Base-by-base conservation (phyloP, 1,140 invertebrate genomes). In the Oreohelix idahoensis region DNA sequence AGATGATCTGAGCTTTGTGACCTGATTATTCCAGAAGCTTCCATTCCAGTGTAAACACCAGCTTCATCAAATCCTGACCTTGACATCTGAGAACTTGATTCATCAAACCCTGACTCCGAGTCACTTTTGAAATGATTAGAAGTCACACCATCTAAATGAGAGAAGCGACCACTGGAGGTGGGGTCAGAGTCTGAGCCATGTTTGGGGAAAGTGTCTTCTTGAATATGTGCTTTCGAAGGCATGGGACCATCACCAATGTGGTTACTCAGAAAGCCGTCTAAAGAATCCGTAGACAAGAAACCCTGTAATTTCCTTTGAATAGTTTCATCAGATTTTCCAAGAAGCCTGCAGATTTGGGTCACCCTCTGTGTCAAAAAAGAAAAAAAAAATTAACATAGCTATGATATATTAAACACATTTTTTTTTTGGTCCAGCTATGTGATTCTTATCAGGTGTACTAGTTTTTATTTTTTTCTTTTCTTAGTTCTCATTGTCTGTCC, bases 31-130 rank as follows among this genome's bases (percentile, higher is more conserved):
- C 86, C 80, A 69, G 86, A 88, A 4, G 86, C 78, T 45, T 87
- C 88, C 79, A 89, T 81, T 23, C 70, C 79, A 35, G 13, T 15
- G 66, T 45, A 86, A 23, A 93, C 80, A 84, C 88, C 76, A 85
- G 88, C 85, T 75, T 92, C 92, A 66, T 92, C 91, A 70, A 89
- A 87, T 85, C 89, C 89, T 87, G 89, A 88, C 84, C 87, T 81
- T 45, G 89, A 88, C 88, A 90, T 86, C 63, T 89, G 87, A 0
- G 89, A 89, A 45, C 89, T 86, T 5, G 86, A 87, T 70, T 90
- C 89, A 51, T 90, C 90, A 86, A 93, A 93, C 13, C 92, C 92
- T 0, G 92, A 93, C 81, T 93, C 92, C 0, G 88, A 86, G 84
- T 93, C 92, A 88, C 91, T 92, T 73, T 88, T 91, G 0, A 87